Evolutionary conservation across 1,140 invertebrate genomes (phyloP).

Genomic region (Brachionus asplanchnoidis): DNA sequence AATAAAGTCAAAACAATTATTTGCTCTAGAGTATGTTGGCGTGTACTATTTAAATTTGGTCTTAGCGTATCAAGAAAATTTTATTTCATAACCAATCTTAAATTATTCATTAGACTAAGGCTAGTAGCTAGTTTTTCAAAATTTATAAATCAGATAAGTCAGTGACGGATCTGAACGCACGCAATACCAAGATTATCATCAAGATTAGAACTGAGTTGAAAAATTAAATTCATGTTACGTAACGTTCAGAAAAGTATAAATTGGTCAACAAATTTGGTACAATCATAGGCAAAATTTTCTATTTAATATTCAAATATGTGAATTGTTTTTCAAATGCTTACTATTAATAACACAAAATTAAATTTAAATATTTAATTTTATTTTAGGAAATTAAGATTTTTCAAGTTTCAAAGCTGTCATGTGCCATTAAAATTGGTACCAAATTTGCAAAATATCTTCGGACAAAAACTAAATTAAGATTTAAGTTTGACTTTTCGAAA

Average conservation of each 20-base stretch:
- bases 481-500: not conserved
- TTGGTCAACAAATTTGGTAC: not conserved
- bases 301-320: not conserved
- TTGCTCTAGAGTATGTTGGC: not conserved
- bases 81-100: not conserved
- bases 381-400: not conserved
- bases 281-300: not conserved
- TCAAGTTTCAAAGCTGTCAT: not conserved
- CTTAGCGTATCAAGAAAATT: not conserved
- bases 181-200: not conserved
- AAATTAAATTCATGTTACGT: not conserved
- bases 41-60: not conserved
- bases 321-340: not conserved
- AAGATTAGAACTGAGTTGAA: not conserved
- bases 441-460: conserved; percentile 7
- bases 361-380: not conserved
- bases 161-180: not conserved
- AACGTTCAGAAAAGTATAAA: not conserved
- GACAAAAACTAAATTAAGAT: conserved; percentile 24
- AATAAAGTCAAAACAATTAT: not conserved
- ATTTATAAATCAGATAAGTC: not conserved
- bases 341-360: not conserved
- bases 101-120: not conserved
- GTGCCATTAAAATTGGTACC: not conserved
- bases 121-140: not conserved